Conservation (phyloP, 2,888 invertebrate species). For the Ectemnius cavifrons region DNA sequence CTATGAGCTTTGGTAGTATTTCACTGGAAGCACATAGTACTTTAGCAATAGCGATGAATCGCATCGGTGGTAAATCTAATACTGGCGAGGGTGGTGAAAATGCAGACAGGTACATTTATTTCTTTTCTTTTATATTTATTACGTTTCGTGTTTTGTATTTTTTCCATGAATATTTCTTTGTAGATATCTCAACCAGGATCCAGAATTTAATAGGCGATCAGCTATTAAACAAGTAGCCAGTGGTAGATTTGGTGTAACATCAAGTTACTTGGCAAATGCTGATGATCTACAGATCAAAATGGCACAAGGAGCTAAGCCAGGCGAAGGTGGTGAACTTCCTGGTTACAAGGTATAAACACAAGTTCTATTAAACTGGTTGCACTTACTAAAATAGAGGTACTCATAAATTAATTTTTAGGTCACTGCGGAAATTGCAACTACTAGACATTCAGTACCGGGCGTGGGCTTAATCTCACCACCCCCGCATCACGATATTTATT, state of each 20-base stretch:
- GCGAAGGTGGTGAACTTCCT: slow-evolving; percentile 98
- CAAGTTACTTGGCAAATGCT: slow-evolving; percentile 97
- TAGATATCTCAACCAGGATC: slow-evolving; percentile 83
- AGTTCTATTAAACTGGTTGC: too few species aligned
- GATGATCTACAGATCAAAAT: slow-evolving; percentile 99
- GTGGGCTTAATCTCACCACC: slow-evolving; percentile 99
- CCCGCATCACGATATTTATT: slow-evolving; percentile 99
- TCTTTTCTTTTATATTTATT: not conserved
- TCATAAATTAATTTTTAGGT: slow-evolving; percentile 81
- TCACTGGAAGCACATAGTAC: slow-evolving; percentile 97
- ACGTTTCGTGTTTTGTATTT: too few species aligned
- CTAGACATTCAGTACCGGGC: slow-evolving; percentile 96
- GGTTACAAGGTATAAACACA: slow-evolving; percentile 83
- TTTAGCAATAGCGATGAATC: slow-evolving; percentile 98
- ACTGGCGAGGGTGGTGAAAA: slow-evolving; percentile 98
- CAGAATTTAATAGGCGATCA: slow-evolving; percentile 90
- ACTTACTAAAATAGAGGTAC: not conserved
- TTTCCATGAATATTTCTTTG: not conserved
- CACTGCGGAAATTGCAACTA: slow-evolving; percentile 95
- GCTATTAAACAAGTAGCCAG: slow-evolving; percentile 99
- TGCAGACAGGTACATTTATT: slow-evolving; percentile 81
- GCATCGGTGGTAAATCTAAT: slow-evolving; percentile 97
- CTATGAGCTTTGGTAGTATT: slow-evolving; percentile 98
- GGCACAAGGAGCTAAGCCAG: slow-evolving; percentile 99
- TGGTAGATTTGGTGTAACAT: slow-evolving; percentile 98